A percentile compares a stretch with the other conserved stretches of the same genome.
phyloP scores from a whole-genome alignment of 1,140 invertebrate genomes.

The Magallana angulata region DNA sequence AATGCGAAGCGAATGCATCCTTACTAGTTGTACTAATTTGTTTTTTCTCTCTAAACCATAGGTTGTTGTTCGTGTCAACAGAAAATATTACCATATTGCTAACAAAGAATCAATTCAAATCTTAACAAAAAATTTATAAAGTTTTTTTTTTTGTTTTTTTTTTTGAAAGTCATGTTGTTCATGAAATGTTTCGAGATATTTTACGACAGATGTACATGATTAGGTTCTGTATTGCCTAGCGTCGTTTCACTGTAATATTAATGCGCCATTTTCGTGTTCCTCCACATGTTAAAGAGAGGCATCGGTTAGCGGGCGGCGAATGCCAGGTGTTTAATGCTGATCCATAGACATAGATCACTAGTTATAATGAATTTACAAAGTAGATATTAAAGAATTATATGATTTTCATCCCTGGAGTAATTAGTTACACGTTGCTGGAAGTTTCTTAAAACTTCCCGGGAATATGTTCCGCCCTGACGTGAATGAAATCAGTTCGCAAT shows the following conservation, averaged over 20 bases:
- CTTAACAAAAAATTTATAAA: neutral
- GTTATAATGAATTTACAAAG: slow-evolving; percentile 28
- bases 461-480: neutral
- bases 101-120: no score
- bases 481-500: no score
- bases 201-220: slow-evolving; percentile 12
- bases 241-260: neutral
- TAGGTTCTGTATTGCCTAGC: neutral
- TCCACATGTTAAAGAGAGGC: slow-evolving; percentile 27
- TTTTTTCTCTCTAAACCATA: no score
- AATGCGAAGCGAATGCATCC: no score
- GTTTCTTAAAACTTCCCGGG: slow-evolving; percentile 14
- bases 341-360: slow-evolving; percentile 25
- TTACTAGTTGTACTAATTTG: no score
- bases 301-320: slow-evolving; percentile 11
- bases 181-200: neutral
- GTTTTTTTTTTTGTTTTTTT: neutral
- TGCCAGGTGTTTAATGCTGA: slow-evolving; percentile 24
- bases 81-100: no score
- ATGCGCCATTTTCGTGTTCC: neutral
- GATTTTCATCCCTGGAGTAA: slow-evolving; percentile 23
- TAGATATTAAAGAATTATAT: slow-evolving; percentile 37
- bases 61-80: no score
- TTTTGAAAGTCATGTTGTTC: neutral
- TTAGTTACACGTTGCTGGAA: slow-evolving; percentile 21